phyloP scores from a whole-genome alignment of 2,888 invertebrate species.

The Smittia aterrima region DNA sequence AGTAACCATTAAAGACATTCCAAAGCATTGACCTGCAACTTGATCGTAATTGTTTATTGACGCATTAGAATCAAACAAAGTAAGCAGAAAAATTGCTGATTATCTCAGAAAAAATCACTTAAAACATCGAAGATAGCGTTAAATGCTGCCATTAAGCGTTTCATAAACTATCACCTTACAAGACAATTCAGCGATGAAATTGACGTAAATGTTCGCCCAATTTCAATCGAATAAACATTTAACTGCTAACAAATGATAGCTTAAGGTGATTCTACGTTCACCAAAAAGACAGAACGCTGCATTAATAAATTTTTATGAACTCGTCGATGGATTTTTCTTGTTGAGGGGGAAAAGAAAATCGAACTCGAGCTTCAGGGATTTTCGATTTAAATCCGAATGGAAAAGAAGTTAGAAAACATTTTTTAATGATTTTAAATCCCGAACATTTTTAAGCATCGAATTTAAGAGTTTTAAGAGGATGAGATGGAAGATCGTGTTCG shows the following conservation, averaged over 20 bases:
- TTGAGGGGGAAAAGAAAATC: not conserved
- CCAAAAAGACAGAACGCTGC: not conserved
- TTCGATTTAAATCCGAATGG: not conserved
- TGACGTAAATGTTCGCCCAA: conserved; percentile 39
- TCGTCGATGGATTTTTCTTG: conserved; percentile 19
- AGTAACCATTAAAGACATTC: not conserved
- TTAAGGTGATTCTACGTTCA: not conserved
- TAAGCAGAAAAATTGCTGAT: conserved; percentile 12
- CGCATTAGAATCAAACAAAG: not conserved
- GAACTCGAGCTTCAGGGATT: conserved; percentile 4
- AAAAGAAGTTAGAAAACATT: conserved; percentile 10
- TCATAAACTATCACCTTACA: conserved; percentile 39
- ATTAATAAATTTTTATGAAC: conserved; percentile 40
- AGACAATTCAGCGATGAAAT: conserved; percentile 20
- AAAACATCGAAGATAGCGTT: not conserved
- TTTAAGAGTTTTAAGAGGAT: conserved; percentile 36
- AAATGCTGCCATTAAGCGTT: conserved; percentile 31
- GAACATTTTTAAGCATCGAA: conserved; percentile 8
- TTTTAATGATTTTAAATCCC: conserved; percentile 13
- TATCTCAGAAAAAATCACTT: not conserved
- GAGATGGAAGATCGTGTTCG: not conserved
- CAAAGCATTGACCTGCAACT: not conserved
- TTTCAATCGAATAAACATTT: conserved; percentile 32
- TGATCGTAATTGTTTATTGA: conserved; percentile 1
- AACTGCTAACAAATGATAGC: not conserved